These are phyloP conservation scores for Myrmecophaga tridactyla DNA, from an alignment of 2,113 vertebrate species.

Conservation along the genomic window DNA sequence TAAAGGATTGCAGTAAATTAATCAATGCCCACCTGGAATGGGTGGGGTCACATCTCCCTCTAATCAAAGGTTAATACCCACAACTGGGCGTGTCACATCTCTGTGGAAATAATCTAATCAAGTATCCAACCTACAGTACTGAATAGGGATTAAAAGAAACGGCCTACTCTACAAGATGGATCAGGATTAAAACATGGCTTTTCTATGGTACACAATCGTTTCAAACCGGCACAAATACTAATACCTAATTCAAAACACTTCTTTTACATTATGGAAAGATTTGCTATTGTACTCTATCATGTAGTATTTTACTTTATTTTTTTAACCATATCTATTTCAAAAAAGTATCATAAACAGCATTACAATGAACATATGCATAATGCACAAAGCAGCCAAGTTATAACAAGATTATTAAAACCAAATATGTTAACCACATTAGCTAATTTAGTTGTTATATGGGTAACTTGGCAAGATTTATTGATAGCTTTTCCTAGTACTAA, in stretches of 20 bases:
- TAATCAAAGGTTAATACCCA: too few species aligned
- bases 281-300: background rate
- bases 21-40: too few species aligned
- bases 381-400: slow-evolving; percentile 48
- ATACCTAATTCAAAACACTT: slow-evolving; percentile 5
- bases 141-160: too few species aligned
- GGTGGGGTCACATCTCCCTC: too few species aligned
- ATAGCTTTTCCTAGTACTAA: background rate
- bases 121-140: too few species aligned
- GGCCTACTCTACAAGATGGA: too few species aligned
- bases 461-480: slow-evolving; percentile 28
- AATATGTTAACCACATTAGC: slow-evolving; percentile 1
- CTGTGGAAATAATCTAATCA: too few species aligned
- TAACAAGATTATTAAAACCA: background rate
- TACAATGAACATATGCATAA: slow-evolving; percentile 20
- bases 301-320: background rate
- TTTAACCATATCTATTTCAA: slow-evolving; percentile 10
- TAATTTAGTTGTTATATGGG: background rate
- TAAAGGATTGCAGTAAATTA: too few species aligned
- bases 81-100: too few species aligned
- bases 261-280: background rate
- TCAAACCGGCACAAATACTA: too few species aligned
- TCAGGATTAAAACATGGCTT: too few species aligned
- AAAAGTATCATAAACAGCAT: slow-evolving; percentile 39
- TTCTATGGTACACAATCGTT: too few species aligned